Base-by-base conservation (phyloP, 2,888 invertebrate genomes). In the Drosophila rellima region DNA sequence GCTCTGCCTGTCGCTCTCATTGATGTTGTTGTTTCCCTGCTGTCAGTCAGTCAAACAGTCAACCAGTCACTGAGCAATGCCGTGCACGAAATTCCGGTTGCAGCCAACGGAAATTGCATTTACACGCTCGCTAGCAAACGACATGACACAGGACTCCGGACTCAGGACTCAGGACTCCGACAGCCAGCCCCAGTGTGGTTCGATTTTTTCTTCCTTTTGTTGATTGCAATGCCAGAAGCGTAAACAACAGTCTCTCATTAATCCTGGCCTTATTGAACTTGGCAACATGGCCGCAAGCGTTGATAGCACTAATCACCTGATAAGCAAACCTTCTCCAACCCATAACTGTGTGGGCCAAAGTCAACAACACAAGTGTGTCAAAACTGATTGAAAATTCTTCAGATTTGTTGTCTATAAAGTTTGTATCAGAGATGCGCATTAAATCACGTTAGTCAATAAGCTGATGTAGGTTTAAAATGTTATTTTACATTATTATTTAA, bases 61-160 rank as follows among this genome's bases (percentile, higher is more conserved):
- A 65, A 51, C 13, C 73, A 56, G 65, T 62, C 61, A 77, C 26
- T 59, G 40, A 50, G 52, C 52, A 23, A 23, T 63, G 72, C 47
- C 64, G 52, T 60, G 70, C 68, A 80, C 52, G 62, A 74, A 85
- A 88, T 85, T 88, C 88, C 78, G 80, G 77, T 65, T 85, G 83
- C 86, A 80, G 23, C 80, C 63, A 61, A 72, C 83, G 88, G 83
- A 83, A 83, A 83, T 83, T 83, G 78, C 83, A 83, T 88, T 83
- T 83, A 79, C 77, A 78, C 88, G 69, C 73, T 72, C 62, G 76
- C 88, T 20, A 39, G 56, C 68, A n/a, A 67, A 47, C 52, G 47
- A 20, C 60, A 59, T 59, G 64, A 39, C 47, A 40, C 44, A 54
- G 35, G 37, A 20, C 63, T 39, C 10, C 13, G 52, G 7, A 26